A percentile compares a stretch with the other conserved stretches of the same genome.
Evolutionary conservation across 2,113 vertebrate species (phyloP).

Genomic region (Kryptolebias marmoratus): DNA sequence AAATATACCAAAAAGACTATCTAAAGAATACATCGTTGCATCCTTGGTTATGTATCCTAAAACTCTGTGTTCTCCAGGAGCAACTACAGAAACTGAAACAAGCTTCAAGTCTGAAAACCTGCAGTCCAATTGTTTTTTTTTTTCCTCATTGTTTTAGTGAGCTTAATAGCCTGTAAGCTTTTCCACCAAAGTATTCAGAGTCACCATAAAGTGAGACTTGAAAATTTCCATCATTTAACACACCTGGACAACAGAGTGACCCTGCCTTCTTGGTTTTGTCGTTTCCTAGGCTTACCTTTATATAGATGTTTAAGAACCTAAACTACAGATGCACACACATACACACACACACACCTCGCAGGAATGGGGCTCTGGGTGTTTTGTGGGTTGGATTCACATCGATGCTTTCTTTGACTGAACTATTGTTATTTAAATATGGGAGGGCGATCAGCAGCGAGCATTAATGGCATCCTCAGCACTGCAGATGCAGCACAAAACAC

Average conservation of each 20-base stretch:
- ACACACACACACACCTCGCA: constrained; percentile 31
- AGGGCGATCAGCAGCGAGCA: constrained; percentile 77
- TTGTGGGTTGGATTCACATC: constrained; percentile 79
- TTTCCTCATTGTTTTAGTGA: not conserved
- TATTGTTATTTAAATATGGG: constrained; percentile 81
- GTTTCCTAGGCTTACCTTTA: constrained; percentile 32
- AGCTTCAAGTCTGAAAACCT: no score
- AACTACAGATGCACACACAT: constrained; percentile 14
- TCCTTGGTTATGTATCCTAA: no score
- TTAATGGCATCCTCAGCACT: constrained; percentile 79
- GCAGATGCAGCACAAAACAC: constrained; percentile 60
- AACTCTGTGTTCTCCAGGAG: no score
- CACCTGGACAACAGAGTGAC: constrained; percentile 21
- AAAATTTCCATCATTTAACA: constrained; percentile 32
- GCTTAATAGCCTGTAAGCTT: constrained; percentile 21
- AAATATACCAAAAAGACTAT: no score
- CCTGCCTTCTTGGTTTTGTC: constrained; percentile 8
- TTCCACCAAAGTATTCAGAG: constrained; percentile 7
- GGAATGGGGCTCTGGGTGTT: constrained; percentile 68
- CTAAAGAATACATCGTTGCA: no score
- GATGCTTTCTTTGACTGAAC: constrained; percentile 75
- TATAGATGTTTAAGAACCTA: constrained; percentile 40
- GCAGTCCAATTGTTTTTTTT: no score
- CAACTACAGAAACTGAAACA: not conserved
- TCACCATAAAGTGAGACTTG: constrained; percentile 20